Evolutionary conservation across 2,797 vertebrate genomes (phyloP), one percentile per base, ranked within the genome.

Genomic region (Gymnoscopelus braueri): DNA sequence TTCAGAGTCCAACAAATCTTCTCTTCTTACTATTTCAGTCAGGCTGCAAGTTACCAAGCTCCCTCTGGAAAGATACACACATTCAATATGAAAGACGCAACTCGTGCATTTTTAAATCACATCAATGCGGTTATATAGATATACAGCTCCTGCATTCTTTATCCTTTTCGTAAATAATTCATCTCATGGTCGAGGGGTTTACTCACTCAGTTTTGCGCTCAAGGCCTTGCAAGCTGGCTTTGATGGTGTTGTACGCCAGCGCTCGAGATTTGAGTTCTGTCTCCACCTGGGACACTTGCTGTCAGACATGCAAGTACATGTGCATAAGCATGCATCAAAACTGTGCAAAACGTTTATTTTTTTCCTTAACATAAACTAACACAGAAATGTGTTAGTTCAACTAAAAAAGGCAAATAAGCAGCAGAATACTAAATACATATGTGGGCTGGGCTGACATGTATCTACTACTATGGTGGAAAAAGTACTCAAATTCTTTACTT

Each of bases 281-380:
- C 80, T 98, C 97, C 59, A 96, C 94, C 80, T 96, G 97, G 32
- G 91, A 93, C 69, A 98, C 87, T 92, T 98, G 96, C 97, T 99
- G 84, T 64, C 73, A 77, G 48, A 77, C 67, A 71, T 9, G 51
- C 39, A 81, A 29, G 44, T 5, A 55, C 60, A 51, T 52, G 88
- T 13, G 63, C 58, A 76, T 44, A 70, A 57, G 65, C 39, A 68
- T 56, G 44, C 51, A 75, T 53, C 47, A 71, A 51, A 65, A 49
- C 29, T 51, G 55, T 63, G 60, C 7, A 54, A 44, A 44, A 44
- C 9, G 39, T 44, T 44, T 1, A 1, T 19, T 19, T 19, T 19
- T 19, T 19, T 19, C 19, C 19, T 1, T 19, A 44, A 44, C 39
- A 44, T 35, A 6, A 35, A 35, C 5, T 35, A 35, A 35, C 32